Evolutionary conservation across 1,140 invertebrate genomes (phyloP).

Genomic region (Archivesica marissinica): DNA sequence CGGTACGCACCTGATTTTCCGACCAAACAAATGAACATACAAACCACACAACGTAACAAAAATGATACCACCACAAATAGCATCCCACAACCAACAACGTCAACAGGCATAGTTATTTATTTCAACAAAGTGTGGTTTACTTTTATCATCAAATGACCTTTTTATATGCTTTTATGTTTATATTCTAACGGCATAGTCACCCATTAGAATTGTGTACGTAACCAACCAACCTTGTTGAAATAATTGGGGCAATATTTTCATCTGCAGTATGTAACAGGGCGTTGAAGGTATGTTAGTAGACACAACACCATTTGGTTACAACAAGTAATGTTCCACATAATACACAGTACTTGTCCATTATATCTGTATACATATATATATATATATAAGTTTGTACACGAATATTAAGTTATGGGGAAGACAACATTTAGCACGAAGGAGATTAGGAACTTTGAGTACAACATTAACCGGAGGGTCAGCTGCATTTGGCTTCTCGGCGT

Average conservation of each 20-base stretch:
- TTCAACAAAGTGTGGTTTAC: background rate
- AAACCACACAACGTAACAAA: slow-evolving; percentile 12
- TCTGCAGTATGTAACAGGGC: background rate
- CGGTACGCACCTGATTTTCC: too few relatives aligned
- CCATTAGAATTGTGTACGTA: too few relatives aligned
- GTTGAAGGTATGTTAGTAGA: background rate
- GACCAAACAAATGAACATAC: background rate
- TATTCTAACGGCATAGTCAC: too few relatives aligned
- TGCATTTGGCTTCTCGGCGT: slow-evolving; percentile 2
- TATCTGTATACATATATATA: background rate
- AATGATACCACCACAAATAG: slow-evolving; percentile 21
- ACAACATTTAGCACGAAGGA: slow-evolving; percentile 8
- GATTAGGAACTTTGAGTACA: background rate
- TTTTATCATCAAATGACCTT: too few relatives aligned
- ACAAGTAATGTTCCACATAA: slow-evolving; percentile 1
- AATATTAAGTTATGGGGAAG: background rate
- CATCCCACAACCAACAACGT: background rate
- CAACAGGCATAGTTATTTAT: background rate
- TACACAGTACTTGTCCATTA: background rate
- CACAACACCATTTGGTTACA: slow-evolving; percentile 24
- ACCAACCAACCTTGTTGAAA: slow-evolving; percentile 2
- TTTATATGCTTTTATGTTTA: too few relatives aligned
- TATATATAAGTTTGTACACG: background rate
- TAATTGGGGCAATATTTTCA: background rate
- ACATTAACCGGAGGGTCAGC: background rate